A percentile compares a stretch with the other conserved stretches of the same genome.
Evolutionary conservation across 2,797 vertebrate genomes (phyloP).

Genomic region (Semotilus atromaculatus): DNA sequence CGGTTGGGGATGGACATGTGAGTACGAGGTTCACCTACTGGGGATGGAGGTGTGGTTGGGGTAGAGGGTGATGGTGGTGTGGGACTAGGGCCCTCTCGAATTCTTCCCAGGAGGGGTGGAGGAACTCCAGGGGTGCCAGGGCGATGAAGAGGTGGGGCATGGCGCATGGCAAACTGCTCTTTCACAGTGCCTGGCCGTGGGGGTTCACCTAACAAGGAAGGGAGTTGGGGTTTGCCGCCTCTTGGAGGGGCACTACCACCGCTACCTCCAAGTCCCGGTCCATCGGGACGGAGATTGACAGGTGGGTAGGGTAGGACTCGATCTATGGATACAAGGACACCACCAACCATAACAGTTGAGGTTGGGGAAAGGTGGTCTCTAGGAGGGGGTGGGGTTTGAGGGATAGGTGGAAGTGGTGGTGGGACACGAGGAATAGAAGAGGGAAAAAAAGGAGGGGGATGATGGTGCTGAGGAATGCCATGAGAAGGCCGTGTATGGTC

Average conservation of each 20-base stretch:
- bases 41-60: conserved; percentile 68
- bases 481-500: conserved; percentile 59
- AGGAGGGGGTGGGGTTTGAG: conserved; percentile 54
- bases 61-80: conserved; percentile 74
- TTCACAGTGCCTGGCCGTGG: conserved; percentile 85
- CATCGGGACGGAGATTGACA: conserved; percentile 63
- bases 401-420: conserved; percentile 69
- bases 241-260: conserved; percentile 59
- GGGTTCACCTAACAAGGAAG: conserved; percentile 78
- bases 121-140: conserved; percentile 75
- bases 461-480: conserved; percentile 51
- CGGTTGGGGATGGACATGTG: conserved; percentile 70
- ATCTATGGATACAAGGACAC: conserved; percentile 77
- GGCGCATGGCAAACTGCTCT: conserved; percentile 81
- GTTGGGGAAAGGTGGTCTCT: conserved; percentile 66
- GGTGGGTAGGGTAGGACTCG: conserved; percentile 69
- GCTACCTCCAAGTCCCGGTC: conserved; percentile 58
- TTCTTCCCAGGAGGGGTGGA: conserved; percentile 77
- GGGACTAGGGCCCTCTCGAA: conserved; percentile 78
- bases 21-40: conserved; percentile 63
- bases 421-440: conserved; percentile 41
- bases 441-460: conserved; percentile 72
- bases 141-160: conserved; percentile 79
- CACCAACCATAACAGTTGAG: conserved; percentile 78
- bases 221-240: conserved; percentile 32